These are phyloP conservation scores for Dichetophora obliterata DNA, from an alignment of 2,888 invertebrate genomes.

Conservation along the genomic window DNA sequence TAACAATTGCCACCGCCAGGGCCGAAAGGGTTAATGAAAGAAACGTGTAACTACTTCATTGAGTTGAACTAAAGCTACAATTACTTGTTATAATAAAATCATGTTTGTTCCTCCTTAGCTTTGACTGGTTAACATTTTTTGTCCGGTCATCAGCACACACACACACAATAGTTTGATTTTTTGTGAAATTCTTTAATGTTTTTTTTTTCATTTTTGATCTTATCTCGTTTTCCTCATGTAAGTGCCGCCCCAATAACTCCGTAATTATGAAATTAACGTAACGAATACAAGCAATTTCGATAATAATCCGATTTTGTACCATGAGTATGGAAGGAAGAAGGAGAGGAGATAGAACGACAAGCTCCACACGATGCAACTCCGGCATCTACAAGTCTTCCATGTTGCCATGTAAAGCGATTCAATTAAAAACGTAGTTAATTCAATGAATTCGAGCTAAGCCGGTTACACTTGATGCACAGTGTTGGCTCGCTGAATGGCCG, in stretches of 20 bases:
- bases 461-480: not conserved
- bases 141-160: not conserved
- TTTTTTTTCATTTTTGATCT: not conserved
- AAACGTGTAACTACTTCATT: too few species aligned
- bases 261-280: conserved; percentile 43
- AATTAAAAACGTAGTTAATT: conserved; percentile 26
- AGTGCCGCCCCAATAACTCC: conserved; percentile 28
- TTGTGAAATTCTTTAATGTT: too few species aligned
- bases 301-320: conserved; percentile 40
- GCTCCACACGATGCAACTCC: not conserved
- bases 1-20: too few species aligned
- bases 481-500: not conserved
- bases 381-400: not conserved
- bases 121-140: too few species aligned
- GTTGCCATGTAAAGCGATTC: conserved; percentile 18
- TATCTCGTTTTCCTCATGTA: not conserved
- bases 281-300: conserved; percentile 43
- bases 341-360: not conserved
- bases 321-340: not conserved
- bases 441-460: conserved; percentile 6
- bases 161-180: not conserved
- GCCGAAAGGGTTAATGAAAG: too few species aligned
- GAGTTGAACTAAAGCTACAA: too few species aligned
- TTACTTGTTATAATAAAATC: too few species aligned
- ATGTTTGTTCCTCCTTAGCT: too few species aligned